These are phyloP conservation scores for Lophius americanus DNA, from an alignment of 2,797 vertebrate genomes.

Conservation along the genomic window DNA sequence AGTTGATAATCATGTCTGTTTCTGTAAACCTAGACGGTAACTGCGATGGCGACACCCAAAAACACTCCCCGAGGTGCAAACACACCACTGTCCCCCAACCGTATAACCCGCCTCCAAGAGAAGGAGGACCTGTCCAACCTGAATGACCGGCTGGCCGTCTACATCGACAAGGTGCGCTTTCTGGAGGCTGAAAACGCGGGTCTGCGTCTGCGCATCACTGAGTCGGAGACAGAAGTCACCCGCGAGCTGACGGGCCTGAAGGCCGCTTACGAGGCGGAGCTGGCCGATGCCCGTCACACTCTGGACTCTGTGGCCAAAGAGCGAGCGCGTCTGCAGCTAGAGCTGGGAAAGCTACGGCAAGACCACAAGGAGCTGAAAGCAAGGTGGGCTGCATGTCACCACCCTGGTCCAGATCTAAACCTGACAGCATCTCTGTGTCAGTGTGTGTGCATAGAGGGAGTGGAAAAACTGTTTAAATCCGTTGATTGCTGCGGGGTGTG, in stretches of 20 bases:
- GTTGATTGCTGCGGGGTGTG: not conserved
- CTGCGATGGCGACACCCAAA: slow-evolving; percentile 89
- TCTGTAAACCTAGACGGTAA: slow-evolving; percentile 5
- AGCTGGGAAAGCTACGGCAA: slow-evolving; percentile 92
- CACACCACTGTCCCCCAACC: slow-evolving; percentile 87
- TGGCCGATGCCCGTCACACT: slow-evolving; percentile 95
- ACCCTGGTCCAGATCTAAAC: not conserved
- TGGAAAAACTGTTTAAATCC: not conserved
- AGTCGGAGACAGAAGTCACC: slow-evolving; percentile 94
- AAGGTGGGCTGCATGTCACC: slow-evolving; percentile 79
- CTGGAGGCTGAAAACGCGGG: slow-evolving; percentile 95
- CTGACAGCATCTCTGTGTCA: not conserved
- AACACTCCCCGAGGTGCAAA: slow-evolving; percentile 80
- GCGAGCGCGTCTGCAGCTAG: slow-evolving; percentile 93
- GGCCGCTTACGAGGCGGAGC: slow-evolving; percentile 92
- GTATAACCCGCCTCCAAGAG: slow-evolving; percentile 96
- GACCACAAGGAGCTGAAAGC: slow-evolving; percentile 96
- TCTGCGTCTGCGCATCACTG: slow-evolving; percentile 92
- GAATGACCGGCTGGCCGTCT: slow-evolving; percentile 94
- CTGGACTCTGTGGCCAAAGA: slow-evolving; percentile 98
- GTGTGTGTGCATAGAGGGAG: not conserved
- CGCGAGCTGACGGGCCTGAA: slow-evolving; percentile 94
- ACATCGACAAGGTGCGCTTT: slow-evolving; percentile 97
- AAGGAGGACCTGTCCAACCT: slow-evolving; percentile 97
- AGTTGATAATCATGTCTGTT: slow-evolving; percentile 1